phyloP scores from a whole-genome alignment of 2,113 vertebrate genomes.

The Clarias batrachus region DNA sequence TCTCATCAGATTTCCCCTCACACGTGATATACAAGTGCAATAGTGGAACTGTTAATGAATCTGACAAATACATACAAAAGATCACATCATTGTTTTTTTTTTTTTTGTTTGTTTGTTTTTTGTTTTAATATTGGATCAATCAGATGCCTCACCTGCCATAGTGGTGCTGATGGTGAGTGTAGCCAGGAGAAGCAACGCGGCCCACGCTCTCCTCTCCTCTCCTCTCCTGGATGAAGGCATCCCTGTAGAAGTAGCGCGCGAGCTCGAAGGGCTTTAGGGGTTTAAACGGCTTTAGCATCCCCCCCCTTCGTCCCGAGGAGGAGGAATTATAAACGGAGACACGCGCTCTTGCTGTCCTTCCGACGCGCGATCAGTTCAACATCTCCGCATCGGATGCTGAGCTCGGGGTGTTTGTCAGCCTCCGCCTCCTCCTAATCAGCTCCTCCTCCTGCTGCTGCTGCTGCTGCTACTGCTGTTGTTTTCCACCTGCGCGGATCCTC shows the following conservation, averaged over 20 bases:
- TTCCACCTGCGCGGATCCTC: constrained; percentile 19
- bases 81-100: neutral
- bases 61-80: neutral
- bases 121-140: no score
- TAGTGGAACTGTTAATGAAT: no score
- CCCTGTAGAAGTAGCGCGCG: constrained; percentile 39
- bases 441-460: neutral
- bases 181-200: constrained; percentile 50
- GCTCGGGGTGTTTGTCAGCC: neutral
- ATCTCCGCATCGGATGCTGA: constrained; percentile 13
- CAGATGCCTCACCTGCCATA: constrained; percentile 39
- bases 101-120: no score
- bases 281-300: constrained; percentile 59
- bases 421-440: neutral
- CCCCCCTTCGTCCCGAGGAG: constrained; percentile 51
- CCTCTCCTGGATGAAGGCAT: constrained; percentile 58
- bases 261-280: constrained; percentile 28
- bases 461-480: neutral
- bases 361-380: neutral
- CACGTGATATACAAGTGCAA: no score
- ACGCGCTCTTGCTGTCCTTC: neutral
- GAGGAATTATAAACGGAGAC: constrained; percentile 16
- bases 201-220: constrained; percentile 39
- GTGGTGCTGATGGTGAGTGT: constrained; percentile 52
- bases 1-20: no score